These are phyloP conservation scores for Hypomecis punctinalis DNA, from an alignment of 2,888 invertebrate species.

Conservation along the genomic window DNA sequence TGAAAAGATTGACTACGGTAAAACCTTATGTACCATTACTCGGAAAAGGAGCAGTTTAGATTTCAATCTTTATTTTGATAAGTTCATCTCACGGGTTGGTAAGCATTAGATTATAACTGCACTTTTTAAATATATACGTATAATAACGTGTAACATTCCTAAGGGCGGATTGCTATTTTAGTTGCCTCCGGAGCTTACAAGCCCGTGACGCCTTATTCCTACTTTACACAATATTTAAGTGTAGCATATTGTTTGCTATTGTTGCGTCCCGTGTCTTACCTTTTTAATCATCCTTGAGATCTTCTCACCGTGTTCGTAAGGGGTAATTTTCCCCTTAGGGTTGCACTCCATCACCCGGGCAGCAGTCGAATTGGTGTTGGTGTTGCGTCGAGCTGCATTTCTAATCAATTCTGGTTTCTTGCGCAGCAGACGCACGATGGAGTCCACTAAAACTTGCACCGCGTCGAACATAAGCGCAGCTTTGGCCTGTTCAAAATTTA, in stretches of 20 bases:
- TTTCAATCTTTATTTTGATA: no score
- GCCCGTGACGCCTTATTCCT: no score
- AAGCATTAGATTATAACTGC: no score
- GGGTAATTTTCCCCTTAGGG: slow-evolving; percentile 89
- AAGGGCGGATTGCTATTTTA: no score
- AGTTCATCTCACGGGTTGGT: no score
- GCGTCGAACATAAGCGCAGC: slow-evolving; percentile 98
- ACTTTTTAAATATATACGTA: no score
- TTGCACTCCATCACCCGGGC: slow-evolving; percentile 92
- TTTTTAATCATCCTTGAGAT: slow-evolving; percentile 92
- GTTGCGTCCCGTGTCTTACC: slow-evolving; percentile 71
- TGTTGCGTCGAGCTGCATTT: slow-evolving; percentile 77
- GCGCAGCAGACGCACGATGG: slow-evolving; percentile 92
- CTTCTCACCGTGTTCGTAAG: slow-evolving; percentile 95
- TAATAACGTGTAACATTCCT: no score
- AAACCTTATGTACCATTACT: no score
- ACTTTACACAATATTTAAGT: no score
- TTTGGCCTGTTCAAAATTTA: slow-evolving; percentile 88
- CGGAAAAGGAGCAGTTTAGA: no score
- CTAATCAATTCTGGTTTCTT: slow-evolving; percentile 92
- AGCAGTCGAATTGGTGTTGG: slow-evolving; percentile 82
- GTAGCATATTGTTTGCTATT: slow-evolving; percentile 15
- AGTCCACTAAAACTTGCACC: slow-evolving; percentile 94
- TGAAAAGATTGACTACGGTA: no score
- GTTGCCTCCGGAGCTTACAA: no score